A percentile compares a stretch with the other conserved stretches of the same genome.
These are phyloP conservation scores for Neodiprion virginianus DNA, from an alignment of 1,140 invertebrate species.

Conservation along the genomic window DNA sequence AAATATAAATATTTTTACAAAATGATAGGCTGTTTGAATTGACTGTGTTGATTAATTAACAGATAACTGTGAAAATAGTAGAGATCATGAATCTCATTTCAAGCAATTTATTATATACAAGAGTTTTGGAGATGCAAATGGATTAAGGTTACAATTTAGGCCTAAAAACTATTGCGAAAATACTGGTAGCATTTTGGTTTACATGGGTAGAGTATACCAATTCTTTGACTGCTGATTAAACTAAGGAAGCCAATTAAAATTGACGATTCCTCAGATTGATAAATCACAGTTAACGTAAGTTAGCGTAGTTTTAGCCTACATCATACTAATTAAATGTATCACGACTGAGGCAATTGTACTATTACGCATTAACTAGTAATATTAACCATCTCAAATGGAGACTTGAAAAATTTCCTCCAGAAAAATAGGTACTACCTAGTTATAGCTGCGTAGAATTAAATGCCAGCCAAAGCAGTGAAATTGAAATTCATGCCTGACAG, in stretches of 20 bases:
- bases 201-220: too few relatives aligned
- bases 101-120: constrained; percentile 31
- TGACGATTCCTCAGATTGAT: background rate
- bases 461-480: background rate
- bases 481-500: background rate
- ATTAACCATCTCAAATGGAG: too few relatives aligned
- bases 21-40: too few relatives aligned
- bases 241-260: too few relatives aligned
- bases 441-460: background rate
- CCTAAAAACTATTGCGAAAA: constrained; percentile 17
- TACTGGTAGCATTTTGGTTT: background rate
- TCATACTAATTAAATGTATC: background rate
- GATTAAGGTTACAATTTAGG: constrained; percentile 7
- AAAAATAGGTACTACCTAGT: background rate
- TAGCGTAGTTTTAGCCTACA: background rate
- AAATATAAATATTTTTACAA: background rate
- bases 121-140: constrained; percentile 32
- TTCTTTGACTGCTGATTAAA: too few relatives aligned
- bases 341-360: too few relatives aligned
- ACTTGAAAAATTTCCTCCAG: background rate
- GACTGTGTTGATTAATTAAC: too few relatives aligned
- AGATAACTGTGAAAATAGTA: constrained; percentile 12
- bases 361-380: too few relatives aligned
- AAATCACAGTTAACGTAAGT: background rate
- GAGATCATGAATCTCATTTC: constrained; percentile 12